Evolutionary conservation across 37 sponge, comb jelly and placozoan genomes (phyloP), one percentile per base, ranked within the genome.

Genomic region (Haliclona indistincta): DNA sequence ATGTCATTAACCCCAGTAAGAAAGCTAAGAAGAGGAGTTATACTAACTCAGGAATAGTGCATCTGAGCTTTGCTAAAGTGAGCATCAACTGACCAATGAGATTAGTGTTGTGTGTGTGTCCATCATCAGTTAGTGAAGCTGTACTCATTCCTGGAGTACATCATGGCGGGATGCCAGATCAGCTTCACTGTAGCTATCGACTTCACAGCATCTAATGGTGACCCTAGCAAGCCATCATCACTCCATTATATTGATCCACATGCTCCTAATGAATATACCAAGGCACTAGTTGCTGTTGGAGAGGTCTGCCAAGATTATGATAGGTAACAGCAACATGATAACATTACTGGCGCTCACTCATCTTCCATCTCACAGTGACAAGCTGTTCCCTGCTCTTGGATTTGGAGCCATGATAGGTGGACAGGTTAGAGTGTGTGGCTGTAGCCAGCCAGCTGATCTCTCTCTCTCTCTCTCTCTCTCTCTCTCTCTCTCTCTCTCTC

Each of bases 141-240:
- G 2, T 84, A 95, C 81, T 83, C 96, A 6, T 95, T 95, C 89
- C 74, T 95, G 32, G 96, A 95, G 40, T 95, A 86, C 75, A 74
- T 95, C 53, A 79, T 91, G 76, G 96, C 87, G 17, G 96, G 96
- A 2, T 85, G 89, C 25, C 89, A 91, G 74, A 81, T 95, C 41
- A 95, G 92, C 73, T 95, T 92, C 68, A 91, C 93, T 36, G 87
- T 95, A 1, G 96, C 87, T 2, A 71, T 95, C 11, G 96, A 95
- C 79, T 95, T 95, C 81, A 95, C 96, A 6, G 96, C 79, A 10
- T 84, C 86, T 62, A 95, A 95, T 66, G 86, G 86, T 7, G 70
- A 91, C 28, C 96, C 96, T 2, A 38, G 28, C 6, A 37, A 76
- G 23, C 89, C 89, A 4, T 37, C 73, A 29, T 95, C 96, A 22